These are phyloP conservation scores for Denticeps clupeoides DNA, from an alignment of 2,797 vertebrate species.

Conservation along the genomic window DNA sequence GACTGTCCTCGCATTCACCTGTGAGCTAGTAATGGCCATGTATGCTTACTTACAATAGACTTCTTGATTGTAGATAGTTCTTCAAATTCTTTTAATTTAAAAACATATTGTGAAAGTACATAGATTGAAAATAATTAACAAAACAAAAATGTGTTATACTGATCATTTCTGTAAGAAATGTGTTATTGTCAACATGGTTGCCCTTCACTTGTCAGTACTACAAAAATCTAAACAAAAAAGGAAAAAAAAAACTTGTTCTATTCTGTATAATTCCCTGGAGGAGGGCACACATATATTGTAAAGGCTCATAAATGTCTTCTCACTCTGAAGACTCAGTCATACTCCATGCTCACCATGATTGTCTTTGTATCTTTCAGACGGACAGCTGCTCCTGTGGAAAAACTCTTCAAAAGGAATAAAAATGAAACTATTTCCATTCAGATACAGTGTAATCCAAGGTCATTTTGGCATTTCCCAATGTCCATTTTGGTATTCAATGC, in stretches of 20 bases:
- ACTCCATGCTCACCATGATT: slow-evolving; percentile 24
- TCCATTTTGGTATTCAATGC: slow-evolving; percentile 47
- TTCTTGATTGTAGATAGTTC: no score
- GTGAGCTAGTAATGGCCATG: no score
- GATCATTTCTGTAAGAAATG: no score
- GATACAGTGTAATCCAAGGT: slow-evolving; percentile 48
- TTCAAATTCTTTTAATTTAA: no score
- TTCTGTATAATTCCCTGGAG: slow-evolving; percentile 26
- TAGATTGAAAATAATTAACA: no score
- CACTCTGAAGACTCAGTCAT: slow-evolving; percentile 33
- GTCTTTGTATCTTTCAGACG: slow-evolving; percentile 30
- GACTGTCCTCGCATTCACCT: no score
- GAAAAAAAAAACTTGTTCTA: neutral
- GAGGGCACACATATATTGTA: slow-evolving; percentile 39
- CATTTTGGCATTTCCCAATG: slow-evolving; percentile 41
- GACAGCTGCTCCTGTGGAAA: slow-evolving; percentile 34
- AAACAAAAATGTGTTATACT: no score
- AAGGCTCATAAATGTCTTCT: slow-evolving; percentile 34
- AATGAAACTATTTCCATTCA: slow-evolving; percentile 40
- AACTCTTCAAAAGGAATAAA: slow-evolving; percentile 35
- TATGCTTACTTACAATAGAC: no score
- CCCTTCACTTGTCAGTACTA: no score
- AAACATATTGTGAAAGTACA: no score
- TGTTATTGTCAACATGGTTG: no score
- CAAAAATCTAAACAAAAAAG: no score